Conservation (phyloP, 1,140 invertebrate species). For the Oreohelix idahoensis region DNA sequence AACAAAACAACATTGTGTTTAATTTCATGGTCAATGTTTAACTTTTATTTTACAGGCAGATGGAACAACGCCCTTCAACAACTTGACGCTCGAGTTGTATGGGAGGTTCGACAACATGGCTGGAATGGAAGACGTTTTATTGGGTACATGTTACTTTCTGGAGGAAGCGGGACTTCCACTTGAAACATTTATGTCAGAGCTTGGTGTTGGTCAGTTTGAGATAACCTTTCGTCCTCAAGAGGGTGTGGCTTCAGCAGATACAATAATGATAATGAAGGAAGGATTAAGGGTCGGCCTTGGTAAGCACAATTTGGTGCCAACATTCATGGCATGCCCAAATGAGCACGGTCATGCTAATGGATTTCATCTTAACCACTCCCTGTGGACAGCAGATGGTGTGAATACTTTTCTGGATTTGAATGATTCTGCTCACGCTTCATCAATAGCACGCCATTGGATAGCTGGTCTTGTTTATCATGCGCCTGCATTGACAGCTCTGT, state of each 20-base stretch:
- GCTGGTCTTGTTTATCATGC: slow-evolving; percentile 49
- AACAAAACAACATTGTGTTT: too few species aligned
- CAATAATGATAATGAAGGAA: slow-evolving; percentile 20
- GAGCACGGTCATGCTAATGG: slow-evolving; percentile 38
- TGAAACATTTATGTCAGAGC: slow-evolving; percentile 41
- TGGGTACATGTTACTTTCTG: slow-evolving; percentile 31
- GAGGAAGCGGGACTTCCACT: slow-evolving; percentile 27
- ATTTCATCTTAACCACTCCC: slow-evolving; percentile 50
- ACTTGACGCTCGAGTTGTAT: neutral
- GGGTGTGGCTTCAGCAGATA: slow-evolving; percentile 32
- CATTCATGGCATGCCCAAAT: slow-evolving; percentile 50
- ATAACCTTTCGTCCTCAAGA: slow-evolving; percentile 37
- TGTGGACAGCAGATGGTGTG: slow-evolving; percentile 39
- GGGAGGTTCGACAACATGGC: slow-evolving; percentile 33
- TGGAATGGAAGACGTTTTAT: slow-evolving; percentile 21
- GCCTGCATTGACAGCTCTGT: slow-evolving; percentile 46
- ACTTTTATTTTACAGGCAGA: slow-evolving; percentile 13
- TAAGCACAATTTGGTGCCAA: slow-evolving; percentile 22
- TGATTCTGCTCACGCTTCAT: slow-evolving; percentile 38
- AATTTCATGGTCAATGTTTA: too few species aligned
- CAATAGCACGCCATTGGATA: slow-evolving; percentile 47
- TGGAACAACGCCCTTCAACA: slow-evolving; percentile 24
- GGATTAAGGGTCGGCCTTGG: slow-evolving; percentile 7
- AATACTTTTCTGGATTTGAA: slow-evolving; percentile 46
- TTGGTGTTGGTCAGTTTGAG: slow-evolving; percentile 41